Evolutionary conservation across 2,113 vertebrate species (phyloP).

Genomic region (Dasyornis broadbenti): DNA sequence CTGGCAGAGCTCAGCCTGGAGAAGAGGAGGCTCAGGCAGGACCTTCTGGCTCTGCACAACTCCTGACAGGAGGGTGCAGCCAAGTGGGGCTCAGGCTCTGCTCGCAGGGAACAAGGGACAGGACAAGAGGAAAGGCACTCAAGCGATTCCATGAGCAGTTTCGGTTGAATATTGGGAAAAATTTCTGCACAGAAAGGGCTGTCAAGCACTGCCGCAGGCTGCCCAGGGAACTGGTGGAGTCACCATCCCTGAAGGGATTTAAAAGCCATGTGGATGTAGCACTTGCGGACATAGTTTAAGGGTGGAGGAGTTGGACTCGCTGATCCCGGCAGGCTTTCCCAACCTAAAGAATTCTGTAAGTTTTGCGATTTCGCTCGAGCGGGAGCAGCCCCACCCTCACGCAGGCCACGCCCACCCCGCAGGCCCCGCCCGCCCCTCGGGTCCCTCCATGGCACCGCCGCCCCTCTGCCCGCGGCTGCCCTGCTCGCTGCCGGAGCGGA

Average conservation of each 20-base stretch:
- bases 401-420: background rate
- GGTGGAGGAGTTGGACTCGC: background rate
- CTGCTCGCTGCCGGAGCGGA: background rate
- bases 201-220: background rate
- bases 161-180: too few relatives aligned
- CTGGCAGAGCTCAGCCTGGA: background rate
- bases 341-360: fast-evolving
- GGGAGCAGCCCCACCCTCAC: background rate
- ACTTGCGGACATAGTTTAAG: background rate
- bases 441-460: fast-evolving
- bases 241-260: background rate
- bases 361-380: fast-evolving
- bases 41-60: fast-evolving
- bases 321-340: fast-evolving
- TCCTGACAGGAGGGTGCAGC: background rate
- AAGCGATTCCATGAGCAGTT: background rate
- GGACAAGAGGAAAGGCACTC: fast-evolving
- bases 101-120: background rate
- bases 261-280: background rate
- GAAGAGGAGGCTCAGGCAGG: background rate
- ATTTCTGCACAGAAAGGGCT: too few relatives aligned
- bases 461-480: background rate
- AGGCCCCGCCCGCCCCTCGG: background rate
- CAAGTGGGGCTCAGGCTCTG: fast-evolving
- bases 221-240: background rate